Base-by-base conservation (phyloP, 2,113 vertebrate genomes). In the Tringa solitaria region DNA sequence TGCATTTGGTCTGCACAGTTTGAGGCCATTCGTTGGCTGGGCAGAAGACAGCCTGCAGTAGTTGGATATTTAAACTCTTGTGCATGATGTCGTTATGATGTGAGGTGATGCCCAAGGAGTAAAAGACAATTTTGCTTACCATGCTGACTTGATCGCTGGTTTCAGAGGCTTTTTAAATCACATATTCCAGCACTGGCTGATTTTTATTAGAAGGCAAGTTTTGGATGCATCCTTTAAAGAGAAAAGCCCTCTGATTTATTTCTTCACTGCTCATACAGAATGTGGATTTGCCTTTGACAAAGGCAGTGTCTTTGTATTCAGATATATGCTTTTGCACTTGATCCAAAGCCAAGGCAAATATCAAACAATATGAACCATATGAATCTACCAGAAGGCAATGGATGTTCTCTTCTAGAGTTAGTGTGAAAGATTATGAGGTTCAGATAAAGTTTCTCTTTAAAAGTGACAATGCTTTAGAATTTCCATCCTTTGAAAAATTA, bases 291-390 rank as follows among this genome's bases (percentile, higher is more conserved):
- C 88, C 53, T 92, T 95, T 92, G 89, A 83, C 45, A 82, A 85
- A 86, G 50, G 35, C 81, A 57, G 33, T 48, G 48, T 45, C 83
- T 90, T 93, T 90, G 35, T 63, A 57, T 96, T 94, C 88, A 93
- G 46, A 79, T 84, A 84, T 16, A 64, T 68, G 53, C 73, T 69
- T 83, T 87, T 92, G 85, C 65, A 84, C 54, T 89, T 96, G 94
- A 89, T 92, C 56, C 83, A 64, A 91, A 92, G 94, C 94, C 80
- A 96, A 93, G 61, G 83, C 90, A 96, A 97, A 90, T 96, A 96
- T 75, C 53, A 81, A 95, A 70, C 56, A 84, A 92, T 94, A 68
- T 72, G 68, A 93, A 93, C 76, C 90, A 95, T 88, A 89, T 92
- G 88, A 90, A 82, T 79, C 53, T 87, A 61, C 39, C 39, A 90